Percentiles rank a stretch among this genome's conserved stretches.
Conservation (phyloP, 2,797 vertebrate species). For the Periophthalmus magnuspinnatus region DNA sequence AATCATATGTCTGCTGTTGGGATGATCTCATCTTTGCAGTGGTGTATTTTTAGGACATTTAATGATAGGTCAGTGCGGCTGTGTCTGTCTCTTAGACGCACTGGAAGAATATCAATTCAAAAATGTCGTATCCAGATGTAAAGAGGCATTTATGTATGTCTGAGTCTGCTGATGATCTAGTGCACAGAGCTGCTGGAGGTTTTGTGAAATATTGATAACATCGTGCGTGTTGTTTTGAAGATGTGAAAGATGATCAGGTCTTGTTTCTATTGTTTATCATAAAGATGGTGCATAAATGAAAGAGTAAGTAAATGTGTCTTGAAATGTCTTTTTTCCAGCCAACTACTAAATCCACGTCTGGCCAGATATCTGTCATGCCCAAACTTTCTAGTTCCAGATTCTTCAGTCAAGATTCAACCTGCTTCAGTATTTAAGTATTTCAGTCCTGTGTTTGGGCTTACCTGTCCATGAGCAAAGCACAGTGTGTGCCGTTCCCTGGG, state of each 20-base stretch:
- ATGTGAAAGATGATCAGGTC: no score
- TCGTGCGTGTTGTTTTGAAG: no score
- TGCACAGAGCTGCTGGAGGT: not conserved
- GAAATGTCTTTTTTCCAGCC: not conserved
- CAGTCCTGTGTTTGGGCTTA: conserved; percentile 67
- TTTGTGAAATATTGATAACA: no score
- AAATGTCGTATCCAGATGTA: conserved; percentile 42
- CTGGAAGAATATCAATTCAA: conserved; percentile 48
- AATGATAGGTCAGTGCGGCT: conserved; percentile 71
- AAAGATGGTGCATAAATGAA: not conserved
- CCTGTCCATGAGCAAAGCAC: conserved; percentile 62
- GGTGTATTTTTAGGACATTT: conserved; percentile 72
- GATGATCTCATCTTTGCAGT: conserved; percentile 72
- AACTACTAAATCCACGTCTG: not conserved
- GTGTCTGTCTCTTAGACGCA: conserved; percentile 48
- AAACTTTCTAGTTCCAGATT: not conserved
- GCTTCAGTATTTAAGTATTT: not conserved
- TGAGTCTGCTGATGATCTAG: conserved; percentile 13
- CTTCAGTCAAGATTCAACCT: not conserved
- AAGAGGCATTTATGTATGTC: conserved; percentile 17
- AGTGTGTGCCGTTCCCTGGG: conserved; percentile 66
- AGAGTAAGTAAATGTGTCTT: conserved; percentile 7
- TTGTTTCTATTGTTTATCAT: no score
- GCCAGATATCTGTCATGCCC: not conserved
- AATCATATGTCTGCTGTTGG: conserved; percentile 69